These are phyloP conservation scores for Acanthurus leucopareius DNA, from an alignment of 2,797 vertebrate genomes.

Conservation along the genomic window DNA sequence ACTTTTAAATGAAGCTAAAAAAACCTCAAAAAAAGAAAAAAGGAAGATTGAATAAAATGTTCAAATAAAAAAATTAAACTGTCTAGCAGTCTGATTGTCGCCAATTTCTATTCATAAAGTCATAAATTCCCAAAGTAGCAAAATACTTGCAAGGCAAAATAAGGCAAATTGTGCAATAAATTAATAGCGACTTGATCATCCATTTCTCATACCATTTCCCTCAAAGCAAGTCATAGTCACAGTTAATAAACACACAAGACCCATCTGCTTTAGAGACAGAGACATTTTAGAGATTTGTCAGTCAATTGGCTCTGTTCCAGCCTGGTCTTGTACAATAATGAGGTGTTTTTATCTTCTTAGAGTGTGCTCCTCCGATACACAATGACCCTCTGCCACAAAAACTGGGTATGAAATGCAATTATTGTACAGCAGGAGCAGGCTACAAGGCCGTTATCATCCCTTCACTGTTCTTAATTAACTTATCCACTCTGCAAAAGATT, in stretches of 20 bases:
- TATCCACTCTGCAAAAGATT: conserved; percentile 71
- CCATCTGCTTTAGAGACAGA: conserved; percentile 29
- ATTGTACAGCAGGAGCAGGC: conserved; percentile 63
- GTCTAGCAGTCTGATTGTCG: too few species aligned
- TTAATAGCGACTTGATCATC: not conserved
- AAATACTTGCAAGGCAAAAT: not conserved
- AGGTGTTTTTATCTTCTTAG: conserved; percentile 54
- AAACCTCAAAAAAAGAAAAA: not conserved
- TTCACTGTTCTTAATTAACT: conserved; percentile 76
- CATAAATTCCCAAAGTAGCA: not conserved
- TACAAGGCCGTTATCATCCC: conserved; percentile 69
- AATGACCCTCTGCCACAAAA: conserved; percentile 64
- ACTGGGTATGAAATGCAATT: conserved; percentile 67
- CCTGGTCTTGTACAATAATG: conserved; percentile 42
- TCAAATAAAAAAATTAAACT: not conserved
- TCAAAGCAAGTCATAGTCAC: not conserved
- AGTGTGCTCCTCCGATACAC: conserved; percentile 43
- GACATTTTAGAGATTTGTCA: conserved; percentile 32
- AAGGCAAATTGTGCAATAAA: not conserved
- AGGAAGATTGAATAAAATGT: not conserved
- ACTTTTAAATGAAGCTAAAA: conserved; percentile 5
- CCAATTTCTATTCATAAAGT: too few species aligned
- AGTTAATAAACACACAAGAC: conserved; percentile 10
- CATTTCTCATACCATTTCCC: not conserved
- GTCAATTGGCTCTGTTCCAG: conserved; percentile 21